Base-by-base conservation (phyloP, 2,888 invertebrate species). In the Cheilosia vernalis region DNA sequence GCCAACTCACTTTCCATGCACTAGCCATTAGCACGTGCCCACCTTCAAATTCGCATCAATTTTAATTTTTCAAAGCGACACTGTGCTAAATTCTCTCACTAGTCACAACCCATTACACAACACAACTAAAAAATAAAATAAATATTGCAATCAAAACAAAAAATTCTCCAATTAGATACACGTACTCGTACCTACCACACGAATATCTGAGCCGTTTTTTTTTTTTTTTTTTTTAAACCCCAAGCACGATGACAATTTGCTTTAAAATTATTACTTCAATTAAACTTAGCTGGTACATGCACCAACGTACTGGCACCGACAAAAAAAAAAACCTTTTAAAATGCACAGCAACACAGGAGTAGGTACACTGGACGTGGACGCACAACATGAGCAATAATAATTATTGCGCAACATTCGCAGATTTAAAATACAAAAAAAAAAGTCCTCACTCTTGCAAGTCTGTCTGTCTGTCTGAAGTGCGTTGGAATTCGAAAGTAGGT, bases 371-470 rank as follows among this genome's bases (percentile, higher is more conserved):
- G 73, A 58, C 58, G 49, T 64, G 63, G 73, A 63, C 63, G 74
- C 73, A 74, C 73, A 79, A 74, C 83, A 84, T 79, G 73, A 53
- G 19, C 79, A 79, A 84, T 84, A 53, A 84, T 84, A 79, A 84
- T 84, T 58, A 84, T 84, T 84, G 73, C 83, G 64, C 44, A 79
- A 84, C 73, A 53, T 58, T 73, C 47, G 64, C 67, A 63, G 56
- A 64, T 84, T 24, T 17, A 10, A 69, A 69, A 24, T 49, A 56
- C 24, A 56, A 60, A 19, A 56, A 19, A 56, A 19, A 56, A 47
- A 64, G 64, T 64, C 56, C 70, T 64, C 47, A 30, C 53, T 27
- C 30, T 2, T 40, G 58, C 49, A 40, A 19, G 27, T 44, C n/a
- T 27, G 44, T 40, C 19, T 47, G 17, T 27, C 47, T 37, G 33